A percentile compares a stretch with the other conserved stretches of the same genome.
Conservation (phyloP, 1,140 invertebrate genomes). For the Aphelenchoides avenae region DNA sequence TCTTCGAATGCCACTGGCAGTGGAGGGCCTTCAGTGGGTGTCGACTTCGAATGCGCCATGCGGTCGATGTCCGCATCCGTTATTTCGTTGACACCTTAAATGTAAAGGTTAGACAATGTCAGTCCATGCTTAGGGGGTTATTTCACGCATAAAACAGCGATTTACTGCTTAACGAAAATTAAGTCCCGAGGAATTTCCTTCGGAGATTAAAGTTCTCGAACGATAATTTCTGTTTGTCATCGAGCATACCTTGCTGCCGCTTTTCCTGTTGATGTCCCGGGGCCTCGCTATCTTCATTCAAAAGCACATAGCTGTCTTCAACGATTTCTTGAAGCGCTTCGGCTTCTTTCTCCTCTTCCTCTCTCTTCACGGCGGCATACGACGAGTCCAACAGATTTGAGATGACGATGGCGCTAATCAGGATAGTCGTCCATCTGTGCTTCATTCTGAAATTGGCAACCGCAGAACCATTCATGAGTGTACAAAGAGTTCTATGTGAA, state of each 20-base stretch:
- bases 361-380: too few species aligned
- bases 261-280: neutral
- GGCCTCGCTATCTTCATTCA: slow-evolving; percentile 18
- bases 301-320: slow-evolving; percentile 19
- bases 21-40: neutral
- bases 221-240: neutral
- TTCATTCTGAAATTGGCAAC: too few species aligned
- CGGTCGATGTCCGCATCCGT: neutral
- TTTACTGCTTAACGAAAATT: slow-evolving; percentile 2
- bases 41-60: neutral
- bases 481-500: too few species aligned
- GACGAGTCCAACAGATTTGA: too few species aligned
- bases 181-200: neutral
- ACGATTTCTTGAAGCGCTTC: too few species aligned
- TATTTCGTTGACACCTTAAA: neutral
- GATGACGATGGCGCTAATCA: too few species aligned
- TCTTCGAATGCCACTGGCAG: slow-evolving; percentile 24
- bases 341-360: too few species aligned
- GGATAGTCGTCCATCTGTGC: too few species aligned
- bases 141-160: too few species aligned
- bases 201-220: neutral
- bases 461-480: too few species aligned
- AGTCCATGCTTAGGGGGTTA: too few species aligned
- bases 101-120: too few species aligned
- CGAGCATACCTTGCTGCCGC: neutral